Percentiles rank a stretch among this genome's conserved stretches.
Evolutionary conservation across 2,113 vertebrate genomes (phyloP).

Genomic region (Rattus norvegicus): DNA sequence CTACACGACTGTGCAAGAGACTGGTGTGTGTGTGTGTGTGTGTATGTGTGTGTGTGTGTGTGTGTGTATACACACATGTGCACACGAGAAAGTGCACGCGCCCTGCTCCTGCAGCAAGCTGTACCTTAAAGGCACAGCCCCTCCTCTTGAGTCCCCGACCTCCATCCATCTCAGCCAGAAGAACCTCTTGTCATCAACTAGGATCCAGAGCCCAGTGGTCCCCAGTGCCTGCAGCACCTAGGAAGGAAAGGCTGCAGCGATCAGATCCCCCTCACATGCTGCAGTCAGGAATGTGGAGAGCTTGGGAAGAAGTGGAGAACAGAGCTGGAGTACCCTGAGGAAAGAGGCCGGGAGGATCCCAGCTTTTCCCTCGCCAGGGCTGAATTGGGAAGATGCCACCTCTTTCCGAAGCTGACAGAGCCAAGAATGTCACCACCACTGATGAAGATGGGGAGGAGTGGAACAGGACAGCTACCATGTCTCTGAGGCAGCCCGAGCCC

Average conservation of each 20-base stretch:
- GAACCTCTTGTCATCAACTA: background rate
- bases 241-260: background rate
- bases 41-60: slow-evolving; percentile 18
- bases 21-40: slow-evolving; percentile 43
- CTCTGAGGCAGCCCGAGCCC: background rate
- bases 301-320: background rate
- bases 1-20: background rate
- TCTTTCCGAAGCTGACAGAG: background rate
- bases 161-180: background rate
- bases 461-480: background rate
- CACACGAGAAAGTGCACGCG: background rate
- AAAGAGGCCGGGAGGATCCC: background rate
- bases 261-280: background rate
- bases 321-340: background rate
- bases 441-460: background rate
- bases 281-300: background rate
- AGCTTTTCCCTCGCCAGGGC: background rate
- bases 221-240: background rate
- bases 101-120: slow-evolving; percentile 43
- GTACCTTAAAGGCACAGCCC: slow-evolving; percentile 75
- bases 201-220: background rate
- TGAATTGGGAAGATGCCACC: background rate
- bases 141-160: slow-evolving; percentile 7
- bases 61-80: slow-evolving; percentile 42
- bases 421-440: background rate